These are phyloP conservation scores for Dendroctonus ponderosae DNA, from an alignment of 1,140 invertebrate genomes.

Conservation along the genomic window DNA sequence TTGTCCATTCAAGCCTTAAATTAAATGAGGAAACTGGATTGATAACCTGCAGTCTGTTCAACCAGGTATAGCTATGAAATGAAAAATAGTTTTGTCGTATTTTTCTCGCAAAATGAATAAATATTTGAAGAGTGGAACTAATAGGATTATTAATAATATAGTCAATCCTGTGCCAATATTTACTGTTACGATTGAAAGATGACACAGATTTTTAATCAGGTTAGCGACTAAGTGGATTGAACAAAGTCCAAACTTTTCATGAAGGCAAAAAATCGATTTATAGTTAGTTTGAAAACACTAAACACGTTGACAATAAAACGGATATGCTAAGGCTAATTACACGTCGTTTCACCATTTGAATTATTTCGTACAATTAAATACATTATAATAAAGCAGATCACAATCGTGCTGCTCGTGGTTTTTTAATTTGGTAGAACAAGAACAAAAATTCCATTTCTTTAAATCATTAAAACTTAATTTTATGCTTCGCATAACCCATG, in stretches of 20 bases:
- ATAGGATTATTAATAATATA: too few relatives aligned
- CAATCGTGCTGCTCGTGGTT: constrained; percentile 18
- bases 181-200: too few relatives aligned
- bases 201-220: too few relatives aligned
- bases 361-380: constrained; percentile 9
- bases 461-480: constrained; percentile 49
- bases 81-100: background rate
- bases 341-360: constrained; percentile 13
- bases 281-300: too few relatives aligned
- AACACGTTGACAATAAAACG: constrained; percentile 1
- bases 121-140: too few relatives aligned
- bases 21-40: constrained; percentile 30
- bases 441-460: constrained; percentile 38
- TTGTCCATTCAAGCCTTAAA: constrained; percentile 33
- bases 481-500: constrained; percentile 38
- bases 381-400: constrained; percentile 9
- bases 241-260: too few relatives aligned
- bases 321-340: constrained; percentile 22
- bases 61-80: background rate
- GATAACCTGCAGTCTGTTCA: constrained; percentile 9
- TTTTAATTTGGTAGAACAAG: constrained; percentile 30
- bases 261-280: too few relatives aligned
- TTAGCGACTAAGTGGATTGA: too few relatives aligned
- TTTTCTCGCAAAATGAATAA: too few relatives aligned
- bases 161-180: too few relatives aligned